Percentiles rank a stretch among this genome's conserved stretches.
Conservation (phyloP, 2,888 invertebrate genomes). For the Lepidochrysops patricia region DNA sequence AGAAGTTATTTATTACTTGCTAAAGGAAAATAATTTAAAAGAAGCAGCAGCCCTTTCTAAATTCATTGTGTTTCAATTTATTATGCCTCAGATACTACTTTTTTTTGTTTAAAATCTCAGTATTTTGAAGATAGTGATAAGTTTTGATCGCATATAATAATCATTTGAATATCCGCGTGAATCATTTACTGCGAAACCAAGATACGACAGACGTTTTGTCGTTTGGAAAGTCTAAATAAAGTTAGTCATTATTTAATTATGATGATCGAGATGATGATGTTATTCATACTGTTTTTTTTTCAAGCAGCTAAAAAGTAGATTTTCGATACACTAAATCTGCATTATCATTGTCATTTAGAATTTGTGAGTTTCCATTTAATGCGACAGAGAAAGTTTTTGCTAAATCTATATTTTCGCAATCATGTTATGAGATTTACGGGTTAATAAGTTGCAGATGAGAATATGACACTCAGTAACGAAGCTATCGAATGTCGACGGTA, state of each 20-base stretch:
- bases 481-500: neutral
- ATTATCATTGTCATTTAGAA: no score
- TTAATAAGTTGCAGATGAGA: neutral
- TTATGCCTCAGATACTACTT: no score
- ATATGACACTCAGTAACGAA: neutral
- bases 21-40: neutral
- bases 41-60: neutral
- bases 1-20: neutral
- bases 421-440: neutral
- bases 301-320: neutral
- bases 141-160: neutral
- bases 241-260: neutral
- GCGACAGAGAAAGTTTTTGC: neutral
- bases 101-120: neutral
- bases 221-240: neutral
- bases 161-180: conserved; percentile 1
- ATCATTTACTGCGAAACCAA: conserved; percentile 7
- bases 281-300: neutral
- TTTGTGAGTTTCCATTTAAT: no score
- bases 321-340: no score
- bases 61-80: neutral
- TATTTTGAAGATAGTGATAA: neutral
- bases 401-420: neutral
- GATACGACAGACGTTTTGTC: neutral
- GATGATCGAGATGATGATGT: neutral